Evolutionary conservation across 1,140 invertebrate genomes (phyloP).

Genomic region (Cotesia chilonis): DNA sequence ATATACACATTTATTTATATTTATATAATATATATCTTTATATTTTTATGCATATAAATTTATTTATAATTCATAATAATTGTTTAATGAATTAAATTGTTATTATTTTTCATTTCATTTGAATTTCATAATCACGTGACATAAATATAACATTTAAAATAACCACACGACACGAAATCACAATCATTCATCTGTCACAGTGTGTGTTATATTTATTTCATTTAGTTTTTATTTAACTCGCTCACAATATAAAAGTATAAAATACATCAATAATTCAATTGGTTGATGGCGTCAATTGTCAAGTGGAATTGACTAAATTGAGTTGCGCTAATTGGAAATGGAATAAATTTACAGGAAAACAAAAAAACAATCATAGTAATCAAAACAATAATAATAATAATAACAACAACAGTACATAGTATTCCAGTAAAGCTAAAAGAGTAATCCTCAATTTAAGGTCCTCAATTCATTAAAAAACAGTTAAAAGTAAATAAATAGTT

Average conservation of each 20-base stretch:
- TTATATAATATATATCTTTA: constrained; percentile 26
- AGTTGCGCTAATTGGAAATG: constrained; percentile 4
- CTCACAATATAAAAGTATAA: constrained; percentile 57
- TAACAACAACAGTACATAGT: too few relatives aligned
- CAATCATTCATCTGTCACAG: constrained; percentile 42
- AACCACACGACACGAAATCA: constrained; percentile 41
- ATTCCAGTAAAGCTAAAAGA: neutral
- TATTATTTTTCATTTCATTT: constrained; percentile 20
- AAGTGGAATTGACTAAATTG: constrained; percentile 28
- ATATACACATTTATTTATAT: constrained; percentile 27
- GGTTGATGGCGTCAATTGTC: constrained; percentile 13
- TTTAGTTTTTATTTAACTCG: constrained; percentile 24
- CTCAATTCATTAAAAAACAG: too few relatives aligned
- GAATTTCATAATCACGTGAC: constrained; percentile 42
- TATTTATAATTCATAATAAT: constrained; percentile 31
- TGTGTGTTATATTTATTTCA: neutral
- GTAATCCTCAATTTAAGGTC: neutral
- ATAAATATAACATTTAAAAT: constrained; percentile 42
- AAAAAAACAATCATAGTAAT: too few relatives aligned
- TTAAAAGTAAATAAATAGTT: constrained; percentile 19
- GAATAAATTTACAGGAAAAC: constrained; percentile 15
- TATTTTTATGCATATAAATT: constrained; percentile 19
- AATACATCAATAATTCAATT: constrained; percentile 44
- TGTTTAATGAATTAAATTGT: constrained; percentile 2
- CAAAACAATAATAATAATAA: too few relatives aligned